These are phyloP conservation scores for Anneissia japonica DNA, from an alignment of 35 echinoderm and acorn worm species.

Conservation along the genomic window DNA sequence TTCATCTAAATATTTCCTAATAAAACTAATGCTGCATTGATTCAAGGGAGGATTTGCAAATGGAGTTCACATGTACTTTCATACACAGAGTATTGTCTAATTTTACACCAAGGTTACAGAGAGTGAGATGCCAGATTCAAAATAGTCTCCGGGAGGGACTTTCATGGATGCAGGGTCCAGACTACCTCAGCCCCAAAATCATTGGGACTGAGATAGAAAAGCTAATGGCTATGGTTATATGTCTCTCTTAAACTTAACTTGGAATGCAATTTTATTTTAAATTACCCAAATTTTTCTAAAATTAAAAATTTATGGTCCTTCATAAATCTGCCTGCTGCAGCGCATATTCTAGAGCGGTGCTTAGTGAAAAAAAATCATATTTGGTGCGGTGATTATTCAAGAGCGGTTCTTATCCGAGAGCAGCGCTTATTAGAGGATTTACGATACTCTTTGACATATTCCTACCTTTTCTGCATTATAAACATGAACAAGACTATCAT, in stretches of 20 bases:
- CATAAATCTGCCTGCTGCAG: no score
- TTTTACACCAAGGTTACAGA: no score
- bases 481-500: conserved; percentile 48
- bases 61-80: no score
- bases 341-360: neutral
- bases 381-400: neutral
- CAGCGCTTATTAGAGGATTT: neutral
- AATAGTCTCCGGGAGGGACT: no score
- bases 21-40: no score
- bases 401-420: no score
- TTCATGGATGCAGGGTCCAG: neutral
- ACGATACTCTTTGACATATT: neutral
- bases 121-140: no score
- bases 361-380: neutral
- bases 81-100: no score
- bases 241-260: no score
- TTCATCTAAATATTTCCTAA: no score
- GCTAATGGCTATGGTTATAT: neutral
- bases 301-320: neutral
- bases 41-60: no score
- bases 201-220: neutral
- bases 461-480: conserved; percentile 85
- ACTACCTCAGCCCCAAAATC: neutral
- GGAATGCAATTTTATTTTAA: neutral
- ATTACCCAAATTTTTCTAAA: neutral